Conservation (phyloP, 2,113 vertebrate species). For the Elgaria multicarinata region DNA sequence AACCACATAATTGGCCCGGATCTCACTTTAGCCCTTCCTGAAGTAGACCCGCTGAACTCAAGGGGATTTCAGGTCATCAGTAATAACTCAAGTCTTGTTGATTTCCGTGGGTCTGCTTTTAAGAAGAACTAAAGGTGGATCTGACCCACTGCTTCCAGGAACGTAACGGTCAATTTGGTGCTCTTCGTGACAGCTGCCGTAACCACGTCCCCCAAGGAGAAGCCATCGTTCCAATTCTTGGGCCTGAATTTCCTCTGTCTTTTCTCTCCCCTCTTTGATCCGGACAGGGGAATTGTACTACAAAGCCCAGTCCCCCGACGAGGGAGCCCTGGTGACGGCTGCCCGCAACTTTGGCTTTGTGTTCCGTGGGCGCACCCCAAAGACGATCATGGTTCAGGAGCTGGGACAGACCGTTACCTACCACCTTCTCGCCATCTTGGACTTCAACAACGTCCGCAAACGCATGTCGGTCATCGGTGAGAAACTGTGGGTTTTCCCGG, state of each 20-base stretch:
- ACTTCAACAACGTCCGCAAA: conserved; percentile 95
- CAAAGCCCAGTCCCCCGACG: conserved; percentile 94
- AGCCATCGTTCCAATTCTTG: not conserved
- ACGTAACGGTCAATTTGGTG: no score
- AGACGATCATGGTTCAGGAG: conserved; percentile 89
- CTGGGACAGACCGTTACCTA: conserved; percentile 87
- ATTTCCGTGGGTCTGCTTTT: no score
- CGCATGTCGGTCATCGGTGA: conserved; percentile 95
- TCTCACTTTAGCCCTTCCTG: no score
- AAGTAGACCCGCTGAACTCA: no score
- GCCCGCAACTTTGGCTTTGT: conserved; percentile 93
- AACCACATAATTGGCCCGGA: no score
- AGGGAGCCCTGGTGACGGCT: conserved; percentile 90
- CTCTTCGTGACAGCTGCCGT: no score
- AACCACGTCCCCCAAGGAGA: not conserved
- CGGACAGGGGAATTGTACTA: conserved; percentile 86
- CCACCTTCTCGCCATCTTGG: conserved; percentile 91
- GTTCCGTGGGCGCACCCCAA: conserved; percentile 89
- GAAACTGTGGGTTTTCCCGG: not conserved
- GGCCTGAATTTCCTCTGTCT: not conserved
- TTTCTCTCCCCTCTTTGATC: not conserved
- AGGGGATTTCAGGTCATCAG: no score
- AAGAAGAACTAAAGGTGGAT: no score
- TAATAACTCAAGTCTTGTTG: no score
- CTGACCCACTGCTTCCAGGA: no score